These are phyloP conservation scores for Nestor notabilis DNA, from an alignment of 2,113 vertebrate genomes.

Conservation along the genomic window DNA sequence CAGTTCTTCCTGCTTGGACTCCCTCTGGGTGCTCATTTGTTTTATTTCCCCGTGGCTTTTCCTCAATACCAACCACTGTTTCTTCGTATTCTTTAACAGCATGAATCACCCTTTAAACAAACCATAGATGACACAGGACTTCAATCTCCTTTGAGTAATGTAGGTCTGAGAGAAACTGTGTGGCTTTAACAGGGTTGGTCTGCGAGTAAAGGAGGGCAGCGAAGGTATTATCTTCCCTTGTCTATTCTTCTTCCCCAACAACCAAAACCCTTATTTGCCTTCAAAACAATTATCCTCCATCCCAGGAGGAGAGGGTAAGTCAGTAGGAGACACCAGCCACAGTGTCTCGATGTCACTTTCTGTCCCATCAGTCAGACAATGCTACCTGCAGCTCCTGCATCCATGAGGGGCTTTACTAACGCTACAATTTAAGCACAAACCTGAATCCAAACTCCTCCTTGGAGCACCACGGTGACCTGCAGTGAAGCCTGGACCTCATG, in stretches of 20 bases:
- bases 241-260: not conserved
- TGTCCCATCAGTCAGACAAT: not conserved
- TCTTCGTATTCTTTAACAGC: not conserved
- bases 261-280: not conserved
- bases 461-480: not conserved
- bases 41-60: not conserved
- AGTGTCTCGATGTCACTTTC: not conserved
- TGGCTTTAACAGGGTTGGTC: accelerated
- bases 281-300: not conserved
- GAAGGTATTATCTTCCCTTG: not conserved
- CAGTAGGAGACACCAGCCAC: not conserved
- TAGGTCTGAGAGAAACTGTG: not conserved
- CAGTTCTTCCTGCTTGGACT: not conserved
- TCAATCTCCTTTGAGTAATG: accelerated
- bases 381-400: not conserved
- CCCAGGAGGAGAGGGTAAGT: not conserved
- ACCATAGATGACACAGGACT: not conserved
- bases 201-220: not conserved
- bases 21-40: not conserved
- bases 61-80: not conserved
- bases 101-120: not conserved
- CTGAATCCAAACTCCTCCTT: not conserved
- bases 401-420: not conserved
- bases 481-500: not conserved
- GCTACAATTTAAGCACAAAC: not conserved